phyloP scores from a whole-genome alignment of 2,113 vertebrate species.

The Bettongia penicillata region DNA sequence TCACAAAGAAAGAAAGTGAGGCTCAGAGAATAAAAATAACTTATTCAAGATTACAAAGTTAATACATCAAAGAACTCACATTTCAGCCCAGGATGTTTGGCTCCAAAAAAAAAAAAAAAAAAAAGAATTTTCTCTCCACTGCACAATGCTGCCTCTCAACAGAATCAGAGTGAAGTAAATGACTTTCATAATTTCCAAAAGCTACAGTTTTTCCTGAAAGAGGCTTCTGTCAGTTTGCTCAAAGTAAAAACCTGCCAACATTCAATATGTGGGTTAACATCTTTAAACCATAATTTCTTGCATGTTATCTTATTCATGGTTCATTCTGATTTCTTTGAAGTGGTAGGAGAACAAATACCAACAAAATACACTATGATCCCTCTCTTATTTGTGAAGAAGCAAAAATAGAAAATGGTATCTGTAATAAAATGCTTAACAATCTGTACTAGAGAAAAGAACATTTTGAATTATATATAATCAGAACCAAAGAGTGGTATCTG shows the following conservation, averaged over 20 bases:
- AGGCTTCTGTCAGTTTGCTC: neutral
- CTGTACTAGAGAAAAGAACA: neutral
- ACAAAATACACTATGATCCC: conserved; percentile 28
- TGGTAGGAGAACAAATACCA: conserved; percentile 27
- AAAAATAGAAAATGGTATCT: neutral
- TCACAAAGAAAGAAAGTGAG: conserved; percentile 12
- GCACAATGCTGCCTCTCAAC: conserved; percentile 2
- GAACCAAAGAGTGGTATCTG: conserved; percentile 14
- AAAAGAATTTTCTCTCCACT: neutral
- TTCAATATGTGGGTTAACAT: neutral
- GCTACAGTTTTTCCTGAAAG: neutral
- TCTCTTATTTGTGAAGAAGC: conserved; percentile 5
- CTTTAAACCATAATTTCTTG: neutral
- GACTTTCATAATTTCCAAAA: conserved; percentile 19
- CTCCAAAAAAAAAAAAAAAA: neutral
- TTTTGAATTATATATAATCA: conserved; percentile 12
- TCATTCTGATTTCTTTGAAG: conserved; percentile 1
- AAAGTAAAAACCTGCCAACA: conserved; percentile 3
- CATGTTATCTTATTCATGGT: neutral
- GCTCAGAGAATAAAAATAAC: conserved; percentile 27
- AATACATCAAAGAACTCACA: neutral
- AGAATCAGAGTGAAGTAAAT: neutral
- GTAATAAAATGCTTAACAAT: conserved; percentile 41
- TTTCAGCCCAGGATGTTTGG: neutral
- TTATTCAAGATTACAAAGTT: conserved; percentile 51